A percentile compares a stretch with the other conserved stretches of the same genome.
Evolutionary conservation across 2,888 invertebrate species (phyloP).

Genomic region (Tipula vernalis): DNA sequence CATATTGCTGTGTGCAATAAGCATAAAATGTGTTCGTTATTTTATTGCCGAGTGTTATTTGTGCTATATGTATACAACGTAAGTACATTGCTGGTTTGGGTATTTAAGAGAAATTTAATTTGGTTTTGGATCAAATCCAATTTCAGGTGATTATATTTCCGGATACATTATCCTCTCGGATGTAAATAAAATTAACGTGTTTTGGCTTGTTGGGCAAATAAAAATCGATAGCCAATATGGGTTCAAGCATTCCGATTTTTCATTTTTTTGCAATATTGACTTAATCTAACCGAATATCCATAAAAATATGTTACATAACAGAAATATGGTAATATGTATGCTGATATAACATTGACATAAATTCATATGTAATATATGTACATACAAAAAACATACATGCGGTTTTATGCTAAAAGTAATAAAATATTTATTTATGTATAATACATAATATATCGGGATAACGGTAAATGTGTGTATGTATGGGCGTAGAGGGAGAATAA

Average conservation of each 20-base stretch:
- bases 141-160: not conserved
- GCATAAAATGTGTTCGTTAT: not conserved
- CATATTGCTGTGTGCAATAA: not conserved
- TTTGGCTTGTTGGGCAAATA: not conserved
- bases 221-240: not conserved
- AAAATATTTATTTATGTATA: not conserved
- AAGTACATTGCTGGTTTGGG: not conserved
- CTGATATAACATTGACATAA: not conserved
- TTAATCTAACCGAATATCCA: not conserved
- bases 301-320: not conserved
- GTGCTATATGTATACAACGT: not conserved
- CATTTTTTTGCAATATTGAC: not conserved
- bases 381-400: not conserved
- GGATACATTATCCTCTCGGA: not conserved
- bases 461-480: not conserved
- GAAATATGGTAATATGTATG: not conserved
- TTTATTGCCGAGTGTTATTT: not conserved
- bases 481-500: not conserved
- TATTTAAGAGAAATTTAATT: not conserved
- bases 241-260: no score
- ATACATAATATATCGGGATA: not conserved
- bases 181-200: not conserved
- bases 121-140: not conserved
- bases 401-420: not conserved
- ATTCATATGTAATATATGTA: not conserved